Evolutionary conservation across 2,797 vertebrate species (phyloP), one percentile per base, ranked within the genome.

Genomic region (Kryptopterus vitreolus): DNA sequence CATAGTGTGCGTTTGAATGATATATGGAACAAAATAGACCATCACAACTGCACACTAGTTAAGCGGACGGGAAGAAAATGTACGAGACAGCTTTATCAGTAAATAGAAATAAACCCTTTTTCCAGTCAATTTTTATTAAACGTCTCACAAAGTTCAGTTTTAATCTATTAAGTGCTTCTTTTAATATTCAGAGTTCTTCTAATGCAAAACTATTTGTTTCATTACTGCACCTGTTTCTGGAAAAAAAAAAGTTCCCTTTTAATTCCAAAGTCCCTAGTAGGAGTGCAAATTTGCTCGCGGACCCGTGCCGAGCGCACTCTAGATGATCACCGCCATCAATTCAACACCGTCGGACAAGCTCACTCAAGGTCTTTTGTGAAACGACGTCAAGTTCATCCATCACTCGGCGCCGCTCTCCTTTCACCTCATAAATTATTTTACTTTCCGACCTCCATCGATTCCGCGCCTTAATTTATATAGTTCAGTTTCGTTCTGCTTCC

Each of bases 311-410:
- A 80, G 75, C 78, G 78, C 80, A 82, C 83, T 83, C 61, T 82
- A 81, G 84, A 87, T 87, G 85, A 83, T 83, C 76, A 55, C 50
- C 59, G 13, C 80, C 81, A 84, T 87, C 85, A 70, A 87, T 89
- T 88, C 80, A 35, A 50, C 61, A 52, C 75, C 80, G 78, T 80
- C 85, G 84, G 84, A 83, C 84, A 52, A 71, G 75, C 87, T 88
- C 78, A 81, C 73, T 89, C 87, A 85, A 76, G 76, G 70, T 63
- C 77, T 71, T 83, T 68, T 81, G 81, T 82, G 78, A 66, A 77
- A 66, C 61, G 15, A 26, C 35, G 76, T 82, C 46, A 79, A 82
- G 73, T 83, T 87, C 83, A 91, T 89, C 86, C 84, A 88, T 90
- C 89, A 89, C 33, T 24, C 33, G 50, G 59, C 48, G 61, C 61